phyloP scores from a whole-genome alignment of 2,797 vertebrate genomes.

The Sebastes minor region DNA sequence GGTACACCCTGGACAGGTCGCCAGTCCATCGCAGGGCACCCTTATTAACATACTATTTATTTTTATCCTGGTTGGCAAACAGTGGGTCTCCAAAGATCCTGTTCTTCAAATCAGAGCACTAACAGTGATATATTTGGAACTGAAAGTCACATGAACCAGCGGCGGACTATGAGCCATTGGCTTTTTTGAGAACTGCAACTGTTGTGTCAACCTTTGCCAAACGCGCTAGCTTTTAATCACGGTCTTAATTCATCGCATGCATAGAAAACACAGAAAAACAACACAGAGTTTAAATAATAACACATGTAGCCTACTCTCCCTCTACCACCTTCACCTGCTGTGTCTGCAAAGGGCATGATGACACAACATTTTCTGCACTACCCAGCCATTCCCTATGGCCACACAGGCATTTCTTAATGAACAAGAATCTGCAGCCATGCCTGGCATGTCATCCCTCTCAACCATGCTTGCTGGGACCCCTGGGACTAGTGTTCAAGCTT shows the following conservation, averaged over 20 bases:
- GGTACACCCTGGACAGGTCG: too few species aligned
- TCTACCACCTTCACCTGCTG: conserved; percentile 26
- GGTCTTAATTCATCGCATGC: background rate
- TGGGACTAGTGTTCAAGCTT: conserved; percentile 49
- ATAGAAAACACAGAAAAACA: background rate
- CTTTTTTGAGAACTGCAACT: conserved; percentile 28
- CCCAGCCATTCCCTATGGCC: conserved; percentile 24
- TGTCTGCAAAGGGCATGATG: conserved; percentile 18
- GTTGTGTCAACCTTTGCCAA: background rate
- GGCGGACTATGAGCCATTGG: background rate
- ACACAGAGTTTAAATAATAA: background rate
- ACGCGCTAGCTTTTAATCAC: background rate
- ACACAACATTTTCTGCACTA: conserved; percentile 39
- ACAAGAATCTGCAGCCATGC: conserved; percentile 77
- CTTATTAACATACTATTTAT: background rate
- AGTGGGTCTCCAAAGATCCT: background rate
- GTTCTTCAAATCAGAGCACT: conserved; percentile 30
- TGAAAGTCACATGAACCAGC: conserved; percentile 49
- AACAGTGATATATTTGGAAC: conserved; percentile 31
- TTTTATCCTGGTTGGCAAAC: background rate
- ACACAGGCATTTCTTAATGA: conserved; percentile 74
- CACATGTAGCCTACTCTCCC: background rate
- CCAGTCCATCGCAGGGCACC: too few species aligned
- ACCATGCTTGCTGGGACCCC: conserved; percentile 42
- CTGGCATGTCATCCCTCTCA: conserved; percentile 71